These are phyloP conservation scores for Distichodus sexfasciatus DNA, from an alignment of 2,797 vertebrate genomes.

Conservation along the genomic window DNA sequence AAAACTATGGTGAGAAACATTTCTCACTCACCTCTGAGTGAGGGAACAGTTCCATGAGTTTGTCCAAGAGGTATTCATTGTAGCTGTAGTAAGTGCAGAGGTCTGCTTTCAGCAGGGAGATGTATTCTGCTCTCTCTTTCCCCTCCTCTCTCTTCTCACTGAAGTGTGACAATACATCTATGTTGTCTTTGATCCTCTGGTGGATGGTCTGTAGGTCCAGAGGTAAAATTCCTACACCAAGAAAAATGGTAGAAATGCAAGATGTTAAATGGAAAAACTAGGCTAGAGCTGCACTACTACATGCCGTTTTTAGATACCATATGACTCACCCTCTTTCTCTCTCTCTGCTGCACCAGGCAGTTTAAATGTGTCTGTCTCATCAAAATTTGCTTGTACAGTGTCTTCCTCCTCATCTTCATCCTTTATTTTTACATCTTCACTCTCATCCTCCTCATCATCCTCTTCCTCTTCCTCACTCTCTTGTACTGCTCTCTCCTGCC, in stretches of 20 bases:
- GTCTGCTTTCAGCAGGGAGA: conserved; percentile 81
- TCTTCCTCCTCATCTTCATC: conserved; percentile 61
- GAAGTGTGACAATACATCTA: conserved; percentile 89
- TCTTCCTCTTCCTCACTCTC: conserved; percentile 74
- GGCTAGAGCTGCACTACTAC: too few relatives aligned
- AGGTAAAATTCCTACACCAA: conserved; percentile 68
- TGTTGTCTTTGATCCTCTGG: conserved; percentile 92
- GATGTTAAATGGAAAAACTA: not conserved
- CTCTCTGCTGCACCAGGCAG: conserved; percentile 81
- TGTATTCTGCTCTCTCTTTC: conserved; percentile 83
- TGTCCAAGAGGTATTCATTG: conserved; percentile 84
- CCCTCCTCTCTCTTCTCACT: conserved; percentile 81
- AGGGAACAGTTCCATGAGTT: conserved; percentile 89
- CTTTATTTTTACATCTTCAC: conserved; percentile 43
- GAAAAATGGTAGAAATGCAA: not conserved
- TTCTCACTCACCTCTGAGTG: conserved; percentile 86
- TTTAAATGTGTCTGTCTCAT: conserved; percentile 79
- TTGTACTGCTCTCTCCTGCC: conserved; percentile 48
- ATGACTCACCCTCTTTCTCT: conserved; percentile 78
- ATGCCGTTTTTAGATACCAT: not conserved
- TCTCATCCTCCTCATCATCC: conserved; percentile 63
- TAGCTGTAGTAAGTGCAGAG: conserved; percentile 95
- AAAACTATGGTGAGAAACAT: too few relatives aligned
- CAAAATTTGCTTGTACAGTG: conserved; percentile 83
- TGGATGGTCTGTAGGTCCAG: conserved; percentile 85